Evolutionary conservation across 2,797 vertebrate species (phyloP).

Genomic region (Valencia hispanica): DNA sequence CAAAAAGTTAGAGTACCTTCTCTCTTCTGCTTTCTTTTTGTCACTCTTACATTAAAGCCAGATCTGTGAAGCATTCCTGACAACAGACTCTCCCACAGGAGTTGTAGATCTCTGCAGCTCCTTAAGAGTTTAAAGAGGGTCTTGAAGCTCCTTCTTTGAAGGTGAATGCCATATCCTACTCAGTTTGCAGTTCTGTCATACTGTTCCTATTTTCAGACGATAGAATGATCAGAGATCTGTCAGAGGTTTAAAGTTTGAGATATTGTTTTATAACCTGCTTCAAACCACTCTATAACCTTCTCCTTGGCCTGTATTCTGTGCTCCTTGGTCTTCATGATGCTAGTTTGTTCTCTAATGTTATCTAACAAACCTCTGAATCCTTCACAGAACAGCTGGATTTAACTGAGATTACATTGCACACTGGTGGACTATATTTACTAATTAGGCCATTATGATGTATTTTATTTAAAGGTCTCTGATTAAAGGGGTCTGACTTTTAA

Average conservation of each 20-base stretch:
- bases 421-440: background rate
- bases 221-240: no score
- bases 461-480: background rate
- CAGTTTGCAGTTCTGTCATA: no score
- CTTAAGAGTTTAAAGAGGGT: background rate
- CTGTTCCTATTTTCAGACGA: no score
- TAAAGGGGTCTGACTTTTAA: background rate
- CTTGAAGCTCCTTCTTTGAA: background rate
- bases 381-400: no score
- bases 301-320: background rate
- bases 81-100: background rate
- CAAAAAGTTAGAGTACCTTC: no score
- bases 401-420: background rate
- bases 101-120: background rate
- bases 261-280: background rate
- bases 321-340: no score
- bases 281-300: background rate
- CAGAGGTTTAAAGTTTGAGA: background rate
- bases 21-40: no score
- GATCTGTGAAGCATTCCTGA: background rate
- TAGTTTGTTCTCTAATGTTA: no score
- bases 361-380: no score
- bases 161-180: no score
- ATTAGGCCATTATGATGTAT: background rate
- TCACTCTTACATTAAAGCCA: background rate